A percentile compares a stretch with the other conserved stretches of the same genome.
phyloP scores from a whole-genome alignment of 2,888 invertebrate species.

The Pristionchus entomophagus region DNA sequence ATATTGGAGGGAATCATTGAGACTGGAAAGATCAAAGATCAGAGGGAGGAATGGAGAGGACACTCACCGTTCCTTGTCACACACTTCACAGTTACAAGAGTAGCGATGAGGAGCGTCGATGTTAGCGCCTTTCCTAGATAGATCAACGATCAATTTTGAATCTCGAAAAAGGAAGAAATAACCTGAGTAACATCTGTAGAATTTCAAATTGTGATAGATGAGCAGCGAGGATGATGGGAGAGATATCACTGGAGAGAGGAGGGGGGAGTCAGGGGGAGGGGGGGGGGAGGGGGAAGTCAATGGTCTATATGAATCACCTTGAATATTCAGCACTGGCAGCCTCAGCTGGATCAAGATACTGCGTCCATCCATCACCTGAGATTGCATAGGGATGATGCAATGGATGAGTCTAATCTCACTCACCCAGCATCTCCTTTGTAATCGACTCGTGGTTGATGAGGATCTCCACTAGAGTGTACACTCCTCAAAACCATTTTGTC shows the following conservation, averaged over 20 bases:
- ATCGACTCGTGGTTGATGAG: conserved; percentile 79
- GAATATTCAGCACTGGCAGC: conserved; percentile 80
- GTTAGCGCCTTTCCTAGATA: conserved; percentile 71
- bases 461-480: conserved; percentile 80
- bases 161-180: neutral
- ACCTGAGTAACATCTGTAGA: conserved; percentile 78
- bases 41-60: conserved; percentile 72
- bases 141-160: conserved; percentile 20
- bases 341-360: conserved; percentile 75
- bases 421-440: conserved; percentile 61
- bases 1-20: conserved; percentile 79
- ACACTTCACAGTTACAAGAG: conserved; percentile 63
- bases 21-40: conserved; percentile 70
- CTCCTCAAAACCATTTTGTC: too few species aligned
- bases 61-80: conserved; percentile 58
- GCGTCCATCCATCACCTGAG: conserved; percentile 79
- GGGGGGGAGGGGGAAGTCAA: neutral
- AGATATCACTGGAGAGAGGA: conserved; percentile 67
- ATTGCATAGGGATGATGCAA: neutral
- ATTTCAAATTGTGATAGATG: conserved; percentile 80
- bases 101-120: conserved; percentile 72
- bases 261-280: neutral
- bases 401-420: neutral
- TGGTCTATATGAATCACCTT: too few species aligned
- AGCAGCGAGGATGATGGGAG: conserved; percentile 72